Evolutionary conservation across 2,888 invertebrate genomes (phyloP).

Genomic region (Crioceris asparagi): DNA sequence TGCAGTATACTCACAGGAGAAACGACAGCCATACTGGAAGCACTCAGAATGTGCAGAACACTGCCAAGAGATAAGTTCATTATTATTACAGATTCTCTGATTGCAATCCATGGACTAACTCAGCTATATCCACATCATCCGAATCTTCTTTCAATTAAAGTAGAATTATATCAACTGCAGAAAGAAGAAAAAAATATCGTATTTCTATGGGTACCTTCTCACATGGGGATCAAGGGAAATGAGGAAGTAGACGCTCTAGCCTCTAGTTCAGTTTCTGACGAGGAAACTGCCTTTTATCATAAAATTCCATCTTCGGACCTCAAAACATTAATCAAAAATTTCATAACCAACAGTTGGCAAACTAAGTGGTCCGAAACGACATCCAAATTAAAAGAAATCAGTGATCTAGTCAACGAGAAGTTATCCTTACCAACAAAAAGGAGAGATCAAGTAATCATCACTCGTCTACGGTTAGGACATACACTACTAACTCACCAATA

Average conservation of each 20-base stretch:
- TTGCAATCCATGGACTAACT: background rate
- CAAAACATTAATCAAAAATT: background rate
- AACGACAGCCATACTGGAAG: background rate
- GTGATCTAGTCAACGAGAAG: background rate
- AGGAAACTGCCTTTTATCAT: background rate
- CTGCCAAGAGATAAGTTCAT: background rate
- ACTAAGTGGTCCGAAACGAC: background rate
- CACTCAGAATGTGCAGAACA: background rate
- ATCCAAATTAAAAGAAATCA: background rate
- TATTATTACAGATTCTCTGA: constrained; percentile 1
- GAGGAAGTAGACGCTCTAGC: constrained; percentile 1
- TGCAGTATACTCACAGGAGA: constrained; percentile 1
- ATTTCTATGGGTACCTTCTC: constrained; percentile 3
- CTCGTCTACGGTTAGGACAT: background rate
- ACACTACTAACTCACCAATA: constrained; percentile 1
- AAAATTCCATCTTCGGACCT: background rate
- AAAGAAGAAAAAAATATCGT: background rate
- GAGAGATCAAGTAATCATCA: constrained; percentile 1
- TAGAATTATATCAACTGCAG: background rate
- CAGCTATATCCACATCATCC: background rate
- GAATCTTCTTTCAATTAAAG: background rate
- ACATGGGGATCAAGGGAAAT: background rate
- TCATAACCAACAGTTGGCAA: background rate
- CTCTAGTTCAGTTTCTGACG: background rate
- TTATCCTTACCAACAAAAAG: background rate